phyloP scores from a whole-genome alignment of 2,888 invertebrate genomes.

The Rhagophthalmus giganteus region DNA sequence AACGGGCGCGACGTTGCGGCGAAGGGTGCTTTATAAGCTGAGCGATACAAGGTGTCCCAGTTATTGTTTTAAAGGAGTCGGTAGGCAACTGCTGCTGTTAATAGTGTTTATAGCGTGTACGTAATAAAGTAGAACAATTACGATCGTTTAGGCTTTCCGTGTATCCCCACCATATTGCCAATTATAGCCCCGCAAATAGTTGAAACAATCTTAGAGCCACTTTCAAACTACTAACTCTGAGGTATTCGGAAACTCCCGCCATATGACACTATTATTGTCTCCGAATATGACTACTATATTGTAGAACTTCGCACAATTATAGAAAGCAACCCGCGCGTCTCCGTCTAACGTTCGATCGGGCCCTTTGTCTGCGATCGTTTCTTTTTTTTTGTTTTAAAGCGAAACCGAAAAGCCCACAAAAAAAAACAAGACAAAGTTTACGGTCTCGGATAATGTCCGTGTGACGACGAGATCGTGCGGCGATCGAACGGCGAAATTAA shows the following conservation, averaged over 20 bases:
- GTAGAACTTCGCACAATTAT: too few relatives aligned
- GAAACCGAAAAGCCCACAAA: too few relatives aligned
- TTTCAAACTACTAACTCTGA: constrained; percentile 44
- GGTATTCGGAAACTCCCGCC: constrained; percentile 29
- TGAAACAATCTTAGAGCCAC: constrained; percentile 50
- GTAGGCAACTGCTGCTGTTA: constrained; percentile 50
- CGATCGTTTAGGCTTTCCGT: constrained; percentile 53
- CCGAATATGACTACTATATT: constrained; percentile 40
- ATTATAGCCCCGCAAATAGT: constrained; percentile 51
- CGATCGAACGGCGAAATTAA: too few relatives aligned
- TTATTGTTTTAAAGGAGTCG: constrained; percentile 16
- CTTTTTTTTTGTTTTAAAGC: too few relatives aligned
- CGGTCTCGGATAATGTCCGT: too few relatives aligned
- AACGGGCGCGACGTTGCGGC: too few relatives aligned
- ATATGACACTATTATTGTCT: constrained; percentile 39
- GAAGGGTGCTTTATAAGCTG: too few relatives aligned
- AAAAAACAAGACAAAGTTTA: too few relatives aligned
- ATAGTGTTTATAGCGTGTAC: constrained; percentile 54
- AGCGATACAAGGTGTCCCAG: constrained; percentile 12
- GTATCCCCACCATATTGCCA: constrained; percentile 49
- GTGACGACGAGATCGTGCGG: too few relatives aligned
- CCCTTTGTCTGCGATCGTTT: too few relatives aligned
- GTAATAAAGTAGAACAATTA: constrained; percentile 53
- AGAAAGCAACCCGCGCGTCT: too few relatives aligned
- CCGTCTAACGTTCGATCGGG: too few relatives aligned